Evolutionary conservation across 2,797 vertebrate species (phyloP), one percentile per base, ranked within the genome.

Genomic region (Chanos chanos): DNA sequence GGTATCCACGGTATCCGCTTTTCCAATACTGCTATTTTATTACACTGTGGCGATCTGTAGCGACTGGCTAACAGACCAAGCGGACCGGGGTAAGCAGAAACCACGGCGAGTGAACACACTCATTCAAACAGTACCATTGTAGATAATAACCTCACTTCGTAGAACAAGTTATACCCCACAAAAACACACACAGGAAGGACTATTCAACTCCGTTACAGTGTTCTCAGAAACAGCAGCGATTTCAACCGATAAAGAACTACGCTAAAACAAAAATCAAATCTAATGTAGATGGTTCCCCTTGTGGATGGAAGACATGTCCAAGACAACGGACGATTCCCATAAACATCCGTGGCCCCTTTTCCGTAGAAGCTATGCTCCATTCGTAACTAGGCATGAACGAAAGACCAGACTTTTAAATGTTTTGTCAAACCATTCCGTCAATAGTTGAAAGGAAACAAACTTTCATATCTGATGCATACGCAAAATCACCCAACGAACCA

Each of bases 141-240:
- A 61, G 62, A 71, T 39, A 39, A 53, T 21, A 70, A 27, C 37
- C 36, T 18, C 22, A 36, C 34, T 28, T 13, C 44, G 30, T 43
- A 27, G 49, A 45, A 51, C 51, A 49, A 34, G 31, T 8, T 28
- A 27, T n/a, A n/a, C 36, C 43, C 18, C 12, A 53, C 22, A 4
- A 15, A 34, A 51, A 21, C 68, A 68, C n/a, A 64, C 70, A 80
- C 74, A 31, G 61, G 47, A 43, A 43, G 53, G 67, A 30, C 71
- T 43, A 55, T 3, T 49, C 44, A 36, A 64, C 74, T 76, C 77
- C 58, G 72, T n/a, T 75, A 79, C 79, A 74, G 77, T 77, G 73
- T 66, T 82, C 72, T 82, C 74, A 68, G 67, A 68, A 75, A 79
- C 74, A 83, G 77, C 82, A 86, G 81, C 77, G 80, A 74, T 76